These are phyloP conservation scores for Helleia helle DNA, from an alignment of 2,888 invertebrate species.

Conservation along the genomic window DNA sequence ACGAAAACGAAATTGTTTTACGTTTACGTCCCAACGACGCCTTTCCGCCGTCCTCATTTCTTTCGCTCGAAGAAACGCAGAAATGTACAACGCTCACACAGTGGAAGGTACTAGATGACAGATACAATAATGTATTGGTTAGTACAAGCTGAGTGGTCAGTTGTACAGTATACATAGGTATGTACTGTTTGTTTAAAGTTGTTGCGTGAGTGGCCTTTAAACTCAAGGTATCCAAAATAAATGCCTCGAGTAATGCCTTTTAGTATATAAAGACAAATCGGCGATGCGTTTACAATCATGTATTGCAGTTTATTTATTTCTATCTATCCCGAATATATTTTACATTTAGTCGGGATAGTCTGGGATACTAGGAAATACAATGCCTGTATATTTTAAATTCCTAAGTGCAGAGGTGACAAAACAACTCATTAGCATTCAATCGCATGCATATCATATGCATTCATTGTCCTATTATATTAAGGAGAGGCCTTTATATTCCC, in stretches of 20 bases:
- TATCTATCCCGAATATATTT: too few relatives aligned
- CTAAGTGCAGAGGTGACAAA: constrained; percentile 6
- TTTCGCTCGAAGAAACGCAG: constrained; percentile 16
- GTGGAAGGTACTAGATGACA: constrained; percentile 3
- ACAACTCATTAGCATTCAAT: constrained; percentile 29
- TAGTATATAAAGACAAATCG: constrained; percentile 19
- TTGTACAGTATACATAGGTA: constrained; percentile 33
- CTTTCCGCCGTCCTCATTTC: constrained; percentile 6
- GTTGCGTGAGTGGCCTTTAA: constrained; percentile 42
- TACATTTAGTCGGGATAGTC: too few relatives aligned
- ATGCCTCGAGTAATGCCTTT: constrained; percentile 26
- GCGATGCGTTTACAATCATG: neutral
- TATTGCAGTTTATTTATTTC: too few relatives aligned
- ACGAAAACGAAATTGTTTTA: constrained; percentile 31
- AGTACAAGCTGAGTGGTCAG: constrained; percentile 47
- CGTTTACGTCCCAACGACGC: constrained; percentile 12
- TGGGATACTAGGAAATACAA: too few relatives aligned
- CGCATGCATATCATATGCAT: constrained; percentile 22
- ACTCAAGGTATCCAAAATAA: constrained; percentile 37
- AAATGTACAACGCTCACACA: constrained; percentile 21
- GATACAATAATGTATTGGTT: constrained; percentile 24
- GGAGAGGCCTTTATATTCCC: constrained; percentile 10
- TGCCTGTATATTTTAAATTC: neutral
- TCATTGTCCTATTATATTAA: constrained; percentile 19
- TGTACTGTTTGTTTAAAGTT: constrained; percentile 36